phyloP scores from a whole-genome alignment of 2,888 invertebrate species.

The Habroteleia sp. region DNA sequence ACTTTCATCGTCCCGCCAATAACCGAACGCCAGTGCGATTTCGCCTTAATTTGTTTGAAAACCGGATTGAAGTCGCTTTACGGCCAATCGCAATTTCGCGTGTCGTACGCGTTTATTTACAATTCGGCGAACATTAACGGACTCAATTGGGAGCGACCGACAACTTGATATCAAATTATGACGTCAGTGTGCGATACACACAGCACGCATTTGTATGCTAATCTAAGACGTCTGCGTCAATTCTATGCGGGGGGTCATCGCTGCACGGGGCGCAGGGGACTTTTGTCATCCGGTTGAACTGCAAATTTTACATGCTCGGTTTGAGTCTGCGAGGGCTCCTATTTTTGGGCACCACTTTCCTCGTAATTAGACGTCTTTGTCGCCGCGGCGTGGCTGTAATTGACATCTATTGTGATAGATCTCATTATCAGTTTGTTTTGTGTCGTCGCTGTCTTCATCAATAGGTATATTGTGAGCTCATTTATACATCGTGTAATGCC shows the following conservation, averaged over 20 bases:
- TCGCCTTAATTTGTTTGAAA: slow-evolving; percentile 23
- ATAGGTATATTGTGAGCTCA: slow-evolving; percentile 56
- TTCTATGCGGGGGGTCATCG: slow-evolving; percentile 24
- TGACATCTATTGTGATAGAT: slow-evolving; percentile 61
- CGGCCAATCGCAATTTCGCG: slow-evolving; percentile 14
- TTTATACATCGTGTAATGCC: slow-evolving; percentile 57
- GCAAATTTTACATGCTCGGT: slow-evolving; percentile 36
- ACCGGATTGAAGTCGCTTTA: slow-evolving; percentile 18
- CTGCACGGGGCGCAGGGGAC: neutral
- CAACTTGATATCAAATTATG: slow-evolving; percentile 35
- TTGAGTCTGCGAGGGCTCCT: slow-evolving; percentile 14
- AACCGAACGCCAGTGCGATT: neutral
- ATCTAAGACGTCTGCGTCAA: slow-evolving; percentile 22
- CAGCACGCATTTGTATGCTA: slow-evolving; percentile 24
- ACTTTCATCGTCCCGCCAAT: neutral
- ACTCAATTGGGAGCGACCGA: slow-evolving; percentile 23
- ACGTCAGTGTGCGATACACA: slow-evolving; percentile 9
- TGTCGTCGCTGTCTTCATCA: slow-evolving; percentile 55
- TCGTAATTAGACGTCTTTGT: slow-evolving; percentile 63
- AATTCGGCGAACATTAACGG: slow-evolving; percentile 29
- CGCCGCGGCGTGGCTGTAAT: slow-evolving; percentile 57
- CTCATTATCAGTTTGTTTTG: slow-evolving; percentile 64
- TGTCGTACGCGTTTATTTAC: slow-evolving; percentile 34
- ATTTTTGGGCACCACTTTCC: slow-evolving; percentile 53
- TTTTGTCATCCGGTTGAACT: slow-evolving; percentile 23